phyloP scores from a whole-genome alignment of 2,888 invertebrate species.

The Drosophila cognata region DNA sequence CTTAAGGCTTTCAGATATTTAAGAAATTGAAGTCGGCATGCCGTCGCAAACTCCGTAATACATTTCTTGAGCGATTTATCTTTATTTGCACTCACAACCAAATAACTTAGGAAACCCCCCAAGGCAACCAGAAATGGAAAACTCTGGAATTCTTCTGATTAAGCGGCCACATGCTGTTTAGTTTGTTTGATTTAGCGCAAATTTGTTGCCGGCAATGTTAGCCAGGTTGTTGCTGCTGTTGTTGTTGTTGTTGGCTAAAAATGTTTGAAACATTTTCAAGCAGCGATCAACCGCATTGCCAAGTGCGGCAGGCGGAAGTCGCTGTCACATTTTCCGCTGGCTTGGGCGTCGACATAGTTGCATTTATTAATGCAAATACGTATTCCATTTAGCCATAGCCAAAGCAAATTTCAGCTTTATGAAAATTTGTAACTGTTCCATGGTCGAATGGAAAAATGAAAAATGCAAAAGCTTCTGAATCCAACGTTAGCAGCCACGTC shows the following conservation, averaged over 20 bases:
- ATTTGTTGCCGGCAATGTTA: constrained; percentile 47
- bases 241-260: constrained; percentile 23
- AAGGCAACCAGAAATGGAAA: constrained; percentile 8
- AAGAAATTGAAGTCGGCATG: neutral
- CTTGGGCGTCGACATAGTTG: constrained; percentile 78
- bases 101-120: constrained; percentile 15
- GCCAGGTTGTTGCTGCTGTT: constrained; percentile 3
- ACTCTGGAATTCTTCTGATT: constrained; percentile 24
- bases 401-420: constrained; percentile 56
- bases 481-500: constrained; percentile 30
- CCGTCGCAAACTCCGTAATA: neutral
- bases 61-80: constrained; percentile 16
- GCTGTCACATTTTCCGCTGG: constrained; percentile 64
- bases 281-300: constrained; percentile 32
- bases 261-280: constrained; percentile 43
- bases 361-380: constrained; percentile 77
- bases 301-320: constrained; percentile 61
- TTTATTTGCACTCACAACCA: constrained; percentile 12
- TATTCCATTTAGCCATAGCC: constrained; percentile 40
- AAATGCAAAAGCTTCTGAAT: constrained; percentile 33
- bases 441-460: constrained; percentile 41
- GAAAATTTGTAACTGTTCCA: constrained; percentile 71
- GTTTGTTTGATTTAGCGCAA: constrained; percentile 50
- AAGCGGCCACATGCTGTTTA: constrained; percentile 58
- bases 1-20: neutral